Base-by-base conservation (phyloP, 2,888 invertebrate species). In the Sthenelais limicola region DNA sequence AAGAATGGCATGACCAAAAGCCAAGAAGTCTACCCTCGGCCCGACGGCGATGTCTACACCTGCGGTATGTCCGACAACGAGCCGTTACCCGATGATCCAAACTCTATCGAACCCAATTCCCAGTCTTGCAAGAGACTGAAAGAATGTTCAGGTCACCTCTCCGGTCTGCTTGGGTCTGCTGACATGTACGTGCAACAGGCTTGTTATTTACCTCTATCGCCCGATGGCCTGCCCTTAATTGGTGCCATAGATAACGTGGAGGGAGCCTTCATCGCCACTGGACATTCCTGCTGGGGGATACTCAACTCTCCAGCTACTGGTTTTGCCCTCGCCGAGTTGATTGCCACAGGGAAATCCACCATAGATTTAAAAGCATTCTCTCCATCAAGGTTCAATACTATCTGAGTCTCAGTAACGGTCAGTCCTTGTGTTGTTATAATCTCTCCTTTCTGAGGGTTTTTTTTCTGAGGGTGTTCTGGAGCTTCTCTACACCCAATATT, bases 271-370 rank as follows among this genome's bases (percentile, higher is more conserved):
- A 71, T 80, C 1, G 80, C 80, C 15, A 51, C 78, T 18, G 80
- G 80, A 9, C 80, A 80, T 66, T 68, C 56, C 38, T 80, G 80
- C 66, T 80, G 80, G 80, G 80, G 80, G 7, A 80, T 80, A 35
- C 56, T 80, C 21, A 80, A 78, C 68, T 74, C 73, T n/a, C 78
- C 80, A 9, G 77, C 72, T 26, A 80, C 80, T 38, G 80, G 80
- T 18, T 52, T 47, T 15, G 74, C 73, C 21, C 35, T 80, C 24
- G 74, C 77, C 21, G 76, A 80, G 47, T 67, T 80, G 12, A 80
- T 80, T 7, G 58, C 75, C 1, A 73, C 77, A 15, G 80, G 79
- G 7, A 58, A 73, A 62, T 76, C 69, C 52, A 35, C 66, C 12
- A 24, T 79, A 0, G 76, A 79, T 52, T 54, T 75, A 15, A 48